phyloP scores from a whole-genome alignment of 2,113 vertebrate genomes.

The Willisornis vidua region DNA sequence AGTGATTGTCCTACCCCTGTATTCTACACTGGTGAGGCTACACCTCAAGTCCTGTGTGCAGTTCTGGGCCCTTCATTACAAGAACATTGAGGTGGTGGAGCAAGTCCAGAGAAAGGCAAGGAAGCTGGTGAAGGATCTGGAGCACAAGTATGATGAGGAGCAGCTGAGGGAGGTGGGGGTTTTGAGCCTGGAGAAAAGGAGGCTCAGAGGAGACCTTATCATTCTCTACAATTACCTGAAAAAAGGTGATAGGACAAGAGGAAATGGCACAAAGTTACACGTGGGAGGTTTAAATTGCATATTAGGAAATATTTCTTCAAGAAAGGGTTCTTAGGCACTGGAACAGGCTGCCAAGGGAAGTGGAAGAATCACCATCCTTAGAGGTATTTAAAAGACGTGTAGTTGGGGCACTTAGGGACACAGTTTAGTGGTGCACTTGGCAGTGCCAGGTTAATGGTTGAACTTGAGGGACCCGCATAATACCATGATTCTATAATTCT shows the following conservation, averaged over 20 bases:
- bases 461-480: not conserved
- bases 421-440: not conserved
- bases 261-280: not conserved
- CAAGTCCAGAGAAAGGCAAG: fast-evolving
- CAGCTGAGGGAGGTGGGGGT: fast-evolving
- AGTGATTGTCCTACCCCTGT: not conserved
- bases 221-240: not conserved
- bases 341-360: not conserved
- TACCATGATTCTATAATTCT: not conserved
- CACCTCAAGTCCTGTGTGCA: fast-evolving
- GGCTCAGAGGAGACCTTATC: too few species aligned
- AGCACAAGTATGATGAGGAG: not conserved
- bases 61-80: fast-evolving
- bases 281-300: not conserved
- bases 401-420: not conserved
- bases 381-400: not conserved
- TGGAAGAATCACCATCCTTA: not conserved
- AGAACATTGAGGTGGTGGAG: not conserved
- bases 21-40: fast-evolving
- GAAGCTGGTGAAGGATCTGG: not conserved
- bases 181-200: not conserved
- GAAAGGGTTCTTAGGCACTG: not conserved
- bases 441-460: not conserved
- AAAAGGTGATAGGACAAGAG: not conserved
- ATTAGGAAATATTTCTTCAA: not conserved